A percentile compares a stretch with the other conserved stretches of the same genome.
Evolutionary conservation across 2,888 invertebrate genomes (phyloP).

Genomic region (Caenorhabditis wallacei): DNA sequence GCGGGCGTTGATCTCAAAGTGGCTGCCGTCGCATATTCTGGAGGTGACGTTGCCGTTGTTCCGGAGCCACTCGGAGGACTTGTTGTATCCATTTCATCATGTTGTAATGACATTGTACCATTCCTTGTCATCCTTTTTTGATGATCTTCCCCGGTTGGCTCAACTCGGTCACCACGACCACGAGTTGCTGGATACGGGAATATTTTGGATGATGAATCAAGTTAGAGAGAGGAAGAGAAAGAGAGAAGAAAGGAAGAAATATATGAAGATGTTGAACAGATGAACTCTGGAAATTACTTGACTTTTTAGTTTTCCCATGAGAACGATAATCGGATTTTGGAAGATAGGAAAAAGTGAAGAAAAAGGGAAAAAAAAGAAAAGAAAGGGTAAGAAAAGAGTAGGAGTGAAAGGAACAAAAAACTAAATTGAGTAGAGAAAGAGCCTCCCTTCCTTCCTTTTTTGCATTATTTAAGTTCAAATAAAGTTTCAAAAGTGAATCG

Average conservation of each 20-base stretch:
- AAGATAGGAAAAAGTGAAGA: constrained; percentile 31
- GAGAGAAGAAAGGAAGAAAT: constrained; percentile 12
- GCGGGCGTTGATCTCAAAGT: constrained; percentile 79
- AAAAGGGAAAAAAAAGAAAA: constrained; percentile 18
- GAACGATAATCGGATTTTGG: constrained; percentile 44
- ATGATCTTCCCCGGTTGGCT: constrained; percentile 13
- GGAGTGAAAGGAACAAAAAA: constrained; percentile 42
- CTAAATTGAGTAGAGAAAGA: constrained; percentile 34
- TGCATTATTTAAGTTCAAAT: constrained; percentile 2
- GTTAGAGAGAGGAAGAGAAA: neutral
- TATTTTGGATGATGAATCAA: constrained; percentile 38
- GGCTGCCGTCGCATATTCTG: constrained; percentile 74
- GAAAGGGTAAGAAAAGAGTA: constrained; percentile 7
- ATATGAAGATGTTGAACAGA: too few species aligned
- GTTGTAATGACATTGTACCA: constrained; percentile 32
- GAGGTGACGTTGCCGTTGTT: constrained; percentile 65
- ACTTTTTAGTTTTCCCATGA: constrained; percentile 37
- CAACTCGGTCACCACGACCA: constrained; percentile 46
- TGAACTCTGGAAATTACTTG: constrained; percentile 32
- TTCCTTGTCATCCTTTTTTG: constrained; percentile 40
- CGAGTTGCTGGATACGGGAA: constrained; percentile 49
- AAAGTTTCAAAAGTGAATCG: constrained; percentile 10
- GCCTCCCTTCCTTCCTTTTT: neutral
- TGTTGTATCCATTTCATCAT: constrained; percentile 58
- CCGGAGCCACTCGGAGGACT: constrained; percentile 45